Evolutionary conservation across 2,113 vertebrate species (phyloP).

Genomic region (Eidolon helvum): DNA sequence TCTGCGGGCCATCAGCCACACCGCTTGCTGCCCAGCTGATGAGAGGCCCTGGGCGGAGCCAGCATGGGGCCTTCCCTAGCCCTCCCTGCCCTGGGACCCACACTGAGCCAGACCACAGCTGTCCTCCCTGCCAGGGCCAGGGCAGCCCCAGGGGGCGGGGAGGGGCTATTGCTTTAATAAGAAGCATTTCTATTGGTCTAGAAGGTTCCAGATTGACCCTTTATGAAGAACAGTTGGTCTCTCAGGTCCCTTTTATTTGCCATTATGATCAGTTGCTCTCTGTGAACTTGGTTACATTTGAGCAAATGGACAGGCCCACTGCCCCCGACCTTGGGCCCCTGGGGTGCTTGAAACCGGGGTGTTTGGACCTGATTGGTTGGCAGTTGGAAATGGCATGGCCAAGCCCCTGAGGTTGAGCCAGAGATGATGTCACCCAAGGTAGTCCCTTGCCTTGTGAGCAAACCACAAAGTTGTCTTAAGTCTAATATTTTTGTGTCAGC

Average conservation of each 20-base stretch:
- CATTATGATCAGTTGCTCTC: background rate
- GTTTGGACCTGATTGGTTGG: background rate
- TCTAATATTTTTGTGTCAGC: background rate
- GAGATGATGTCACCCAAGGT: too few relatives aligned
- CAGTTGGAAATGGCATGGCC: fast-evolving
- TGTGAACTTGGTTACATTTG: background rate
- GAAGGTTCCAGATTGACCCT: background rate
- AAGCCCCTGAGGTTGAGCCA: fast-evolving
- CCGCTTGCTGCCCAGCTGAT: background rate
- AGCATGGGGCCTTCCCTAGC: fast-evolving
- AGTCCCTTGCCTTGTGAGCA: background rate
- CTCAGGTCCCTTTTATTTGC: background rate
- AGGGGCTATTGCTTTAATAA: background rate
- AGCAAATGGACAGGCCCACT: background rate
- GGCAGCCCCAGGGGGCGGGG: fast-evolving
- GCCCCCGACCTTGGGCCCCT: too few relatives aligned
- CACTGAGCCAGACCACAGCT: background rate
- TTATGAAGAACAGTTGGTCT: background rate
- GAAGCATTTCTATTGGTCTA: background rate
- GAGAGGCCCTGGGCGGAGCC: background rate
- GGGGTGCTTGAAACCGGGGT: background rate
- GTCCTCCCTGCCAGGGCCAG: background rate
- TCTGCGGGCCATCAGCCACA: background rate
- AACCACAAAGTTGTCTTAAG: background rate
- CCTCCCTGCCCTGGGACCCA: background rate